phyloP scores from a whole-genome alignment of 2,797 vertebrate genomes.

The Schizopygopsis malacanthus region DNA sequence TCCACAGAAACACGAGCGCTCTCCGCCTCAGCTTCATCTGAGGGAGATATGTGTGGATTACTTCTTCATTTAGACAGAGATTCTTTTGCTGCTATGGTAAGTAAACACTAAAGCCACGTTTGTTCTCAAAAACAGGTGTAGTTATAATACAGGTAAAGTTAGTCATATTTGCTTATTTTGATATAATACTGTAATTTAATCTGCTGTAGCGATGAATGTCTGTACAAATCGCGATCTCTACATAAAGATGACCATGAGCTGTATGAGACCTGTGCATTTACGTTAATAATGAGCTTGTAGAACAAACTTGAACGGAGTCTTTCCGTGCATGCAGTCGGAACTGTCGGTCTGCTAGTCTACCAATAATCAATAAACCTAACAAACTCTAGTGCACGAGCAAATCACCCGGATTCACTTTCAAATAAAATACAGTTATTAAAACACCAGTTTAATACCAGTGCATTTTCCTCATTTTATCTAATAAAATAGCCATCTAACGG shows the following conservation, averaged over 20 bases:
- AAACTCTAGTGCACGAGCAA: neutral
- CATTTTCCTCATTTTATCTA: neutral
- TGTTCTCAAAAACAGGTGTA: neutral
- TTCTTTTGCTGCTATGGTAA: constrained; percentile 25
- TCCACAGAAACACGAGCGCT: neutral
- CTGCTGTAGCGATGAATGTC: neutral
- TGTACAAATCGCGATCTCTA: neutral
- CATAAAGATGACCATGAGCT: neutral
- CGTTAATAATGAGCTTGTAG: neutral
- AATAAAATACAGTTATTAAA: neutral
- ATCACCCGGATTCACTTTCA: neutral
- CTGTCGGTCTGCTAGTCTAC: neutral
- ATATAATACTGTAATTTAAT: neutral
- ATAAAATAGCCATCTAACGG: neutral
- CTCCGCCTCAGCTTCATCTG: neutral
- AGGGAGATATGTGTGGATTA: neutral
- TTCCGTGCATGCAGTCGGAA: neutral
- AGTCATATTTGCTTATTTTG: neutral
- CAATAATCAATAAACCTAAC: neutral
- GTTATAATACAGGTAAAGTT: neutral
- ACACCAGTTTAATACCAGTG: neutral
- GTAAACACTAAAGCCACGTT: constrained; percentile 14
- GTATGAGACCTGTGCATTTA: neutral
- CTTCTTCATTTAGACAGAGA: neutral
- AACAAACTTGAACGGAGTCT: neutral